Percentiles rank a stretch among this genome's conserved stretches.
These are phyloP conservation scores for Perca schrenkii DNA, from an alignment of 2,113 vertebrate species.

Conservation along the genomic window DNA sequence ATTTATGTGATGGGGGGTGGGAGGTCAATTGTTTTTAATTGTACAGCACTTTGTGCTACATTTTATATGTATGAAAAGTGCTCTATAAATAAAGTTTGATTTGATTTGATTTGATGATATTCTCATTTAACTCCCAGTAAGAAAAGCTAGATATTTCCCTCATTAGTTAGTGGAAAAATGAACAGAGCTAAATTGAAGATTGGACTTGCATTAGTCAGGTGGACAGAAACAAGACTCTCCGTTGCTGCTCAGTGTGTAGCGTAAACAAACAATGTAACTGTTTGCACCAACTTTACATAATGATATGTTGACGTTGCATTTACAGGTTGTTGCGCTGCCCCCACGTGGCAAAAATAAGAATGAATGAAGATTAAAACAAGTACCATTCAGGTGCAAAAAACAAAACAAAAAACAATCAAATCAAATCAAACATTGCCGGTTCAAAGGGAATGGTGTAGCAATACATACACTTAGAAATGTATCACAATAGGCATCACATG, in stretches of 20 bases:
- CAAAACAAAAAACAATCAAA: not conserved
- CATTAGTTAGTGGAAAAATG: conserved; percentile 1
- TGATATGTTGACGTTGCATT: not conserved
- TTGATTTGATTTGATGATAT: not conserved
- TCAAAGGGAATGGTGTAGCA: not conserved
- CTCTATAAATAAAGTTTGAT: no score
- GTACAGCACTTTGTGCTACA: no score
- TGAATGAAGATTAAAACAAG: not conserved
- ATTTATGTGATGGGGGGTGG: no score
- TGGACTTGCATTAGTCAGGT: conserved; percentile 7
- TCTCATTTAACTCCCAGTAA: not conserved
- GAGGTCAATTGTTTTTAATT: no score
- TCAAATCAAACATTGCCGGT: no score
- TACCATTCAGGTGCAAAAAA: not conserved
- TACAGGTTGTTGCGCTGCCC: not conserved
- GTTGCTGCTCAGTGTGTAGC: not conserved
- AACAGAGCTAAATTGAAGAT: conserved; percentile 19
- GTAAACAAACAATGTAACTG: no score
- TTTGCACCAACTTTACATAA: not conserved
- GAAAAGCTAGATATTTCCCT: conserved; percentile 11
- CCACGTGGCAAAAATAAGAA: not conserved
- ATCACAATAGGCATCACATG: no score
- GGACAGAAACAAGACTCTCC: not conserved
- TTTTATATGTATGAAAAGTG: no score
- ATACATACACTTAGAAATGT: not conserved